These are phyloP conservation scores for Stenolophus ochropezus DNA, from an alignment of 2,888 invertebrate genomes.

Conservation along the genomic window DNA sequence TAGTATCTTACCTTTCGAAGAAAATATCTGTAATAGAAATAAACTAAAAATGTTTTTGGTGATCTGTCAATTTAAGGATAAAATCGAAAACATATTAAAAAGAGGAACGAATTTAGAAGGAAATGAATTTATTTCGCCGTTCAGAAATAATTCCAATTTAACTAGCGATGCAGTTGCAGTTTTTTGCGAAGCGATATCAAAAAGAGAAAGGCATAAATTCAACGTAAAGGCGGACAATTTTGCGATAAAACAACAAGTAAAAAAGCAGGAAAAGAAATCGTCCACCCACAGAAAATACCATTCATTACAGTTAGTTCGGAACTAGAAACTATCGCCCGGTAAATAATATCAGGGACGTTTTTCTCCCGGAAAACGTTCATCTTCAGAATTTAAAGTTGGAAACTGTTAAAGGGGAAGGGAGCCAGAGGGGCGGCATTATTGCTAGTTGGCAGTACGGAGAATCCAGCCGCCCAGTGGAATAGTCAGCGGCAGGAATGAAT, in stretches of 20 bases:
- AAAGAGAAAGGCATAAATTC: constrained; percentile 28
- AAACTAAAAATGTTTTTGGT: no score
- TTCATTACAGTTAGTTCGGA: constrained; percentile 37
- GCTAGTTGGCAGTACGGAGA: constrained; percentile 52
- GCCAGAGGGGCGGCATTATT: constrained; percentile 46
- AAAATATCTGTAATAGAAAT: background rate
- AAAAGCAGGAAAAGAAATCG: constrained; percentile 28
- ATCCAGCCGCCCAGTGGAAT: constrained; percentile 28
- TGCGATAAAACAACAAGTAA: constrained; percentile 14
- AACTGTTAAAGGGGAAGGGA: background rate
- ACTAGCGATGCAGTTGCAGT: background rate
- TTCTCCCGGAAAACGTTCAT: constrained; percentile 52
- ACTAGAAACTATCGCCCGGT: constrained; percentile 32
- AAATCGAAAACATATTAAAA: no score
- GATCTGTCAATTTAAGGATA: no score
- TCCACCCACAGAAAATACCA: constrained; percentile 31
- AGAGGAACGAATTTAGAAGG: no score
- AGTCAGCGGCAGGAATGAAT: background rate
- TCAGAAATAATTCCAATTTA: background rate
- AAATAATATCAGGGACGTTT: constrained; percentile 38
- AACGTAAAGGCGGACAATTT: constrained; percentile 13
- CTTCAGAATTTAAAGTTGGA: constrained; percentile 58
- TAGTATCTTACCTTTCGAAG: background rate
- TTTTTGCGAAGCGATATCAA: constrained; percentile 22
- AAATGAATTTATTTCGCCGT: no score